Evolutionary conservation across 2,888 invertebrate genomes (phyloP), one percentile per base, ranked within the genome.

Genomic region (Drosophila phalerata): DNA sequence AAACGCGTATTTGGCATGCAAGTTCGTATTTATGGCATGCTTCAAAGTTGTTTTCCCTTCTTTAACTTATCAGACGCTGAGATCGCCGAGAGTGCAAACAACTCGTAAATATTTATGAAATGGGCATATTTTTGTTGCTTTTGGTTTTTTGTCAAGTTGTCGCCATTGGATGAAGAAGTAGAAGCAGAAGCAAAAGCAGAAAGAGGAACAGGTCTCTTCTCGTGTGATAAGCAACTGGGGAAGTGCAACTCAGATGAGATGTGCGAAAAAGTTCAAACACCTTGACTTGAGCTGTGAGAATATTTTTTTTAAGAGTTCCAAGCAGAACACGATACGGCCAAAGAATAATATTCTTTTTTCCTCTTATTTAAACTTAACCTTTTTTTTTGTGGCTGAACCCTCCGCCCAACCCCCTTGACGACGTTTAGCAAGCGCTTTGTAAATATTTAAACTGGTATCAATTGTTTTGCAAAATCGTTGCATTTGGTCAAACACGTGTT

Each of bases 401-500:
- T n/a, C 17, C 11, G 1, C 15, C 28, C 3, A 22, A 42, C 11
- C 60, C 71, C 89, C 85, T 62, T 58, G 82, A 53, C 69, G 77
- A 62, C 85, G 87, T 85, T 85, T 83, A 85, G 85, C 66, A 57
- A 77, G 52, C 77, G 72, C 77, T 72, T 74, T 69, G 79, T 79
- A 81, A 90, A 88, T 79, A 90, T 90, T 89, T 81, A 85, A 88
- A 81, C 90, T 83, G 69, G 64, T 72, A 58, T 68, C 80, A 56
- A 83, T 90, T 90, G 88, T 90, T 87, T 83, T 42, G 64, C 51
- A 68, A 86, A 91, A 89, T 90, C 87, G 79, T 79, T 88, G 90
- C 91, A 90, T 89, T 89, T 90, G 90, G 90, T 81, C 89, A 88
- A 89, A 86, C 91, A 91, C 90, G 91, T 91, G 91, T 85, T 90